Evolutionary conservation across 2,888 invertebrate genomes (phyloP), one percentile per base, ranked within the genome.

Genomic region (Horisme vitalbata): DNA sequence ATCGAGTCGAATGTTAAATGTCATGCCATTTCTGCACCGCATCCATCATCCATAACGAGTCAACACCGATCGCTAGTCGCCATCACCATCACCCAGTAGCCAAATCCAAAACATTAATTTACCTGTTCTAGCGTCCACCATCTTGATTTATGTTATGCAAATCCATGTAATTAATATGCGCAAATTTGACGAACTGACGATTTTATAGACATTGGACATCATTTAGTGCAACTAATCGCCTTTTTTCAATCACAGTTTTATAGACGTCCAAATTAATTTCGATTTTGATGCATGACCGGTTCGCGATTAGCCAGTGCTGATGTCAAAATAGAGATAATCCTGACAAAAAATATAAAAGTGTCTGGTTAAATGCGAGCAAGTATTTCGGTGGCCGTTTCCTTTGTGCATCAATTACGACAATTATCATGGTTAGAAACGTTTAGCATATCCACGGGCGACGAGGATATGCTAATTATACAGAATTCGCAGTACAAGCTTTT

Each of bases 401-500:
- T 77, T 81, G 75, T 80, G 61, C 73, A 73, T 60, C 75, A 83
- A 86, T 86, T 86, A 84, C 68, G 74, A 59, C 75, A 83, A 86
- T 86, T 86, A 84, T 70, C 83, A 66, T 68, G 47, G 48, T 51
- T 44, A 55, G 51, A 54, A 49, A 55, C 76, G 65, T 79, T 88
- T 88, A 88, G 83, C 86, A 72, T 46, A 52, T 57, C 52, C 59
- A 74, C 79, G 86, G n/a, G 77, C 80, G 83, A 85, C 74, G 69
- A 79, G 79, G 73, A 82, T 81, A 71, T 75, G 83, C 75, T 83
- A 85, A 86, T 84, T 58, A 65, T 46, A 41, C 24, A 5, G 27
- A 35, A 50, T 47, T 62, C 57, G 53, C 46, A 51, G 57, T 70
- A 75, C 78, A 68, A 68, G 60, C 64, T 9, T 68, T 49, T 48